Evolutionary conservation across 2,113 vertebrate genomes (phyloP).

Genomic region (Periophthalmus modestus): DNA sequence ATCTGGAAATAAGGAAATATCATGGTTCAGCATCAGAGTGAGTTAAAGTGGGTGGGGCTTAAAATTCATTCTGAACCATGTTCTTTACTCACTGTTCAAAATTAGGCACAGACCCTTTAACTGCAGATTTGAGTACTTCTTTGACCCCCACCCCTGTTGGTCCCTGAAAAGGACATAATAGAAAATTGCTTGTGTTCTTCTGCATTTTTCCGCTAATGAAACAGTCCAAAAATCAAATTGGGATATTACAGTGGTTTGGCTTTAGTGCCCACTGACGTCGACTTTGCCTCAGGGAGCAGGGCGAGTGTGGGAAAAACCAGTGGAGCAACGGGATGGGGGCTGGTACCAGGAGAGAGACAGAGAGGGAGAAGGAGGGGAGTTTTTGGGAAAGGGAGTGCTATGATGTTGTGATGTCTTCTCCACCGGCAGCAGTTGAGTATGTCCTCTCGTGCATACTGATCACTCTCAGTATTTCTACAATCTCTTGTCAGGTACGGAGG

Average conservation of each 20-base stretch:
- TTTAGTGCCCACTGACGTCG: constrained; percentile 65
- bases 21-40: neutral
- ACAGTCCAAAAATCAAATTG: constrained; percentile 60
- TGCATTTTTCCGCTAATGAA: constrained; percentile 44
- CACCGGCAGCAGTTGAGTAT: constrained; percentile 45
- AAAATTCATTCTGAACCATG: neutral
- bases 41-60: neutral
- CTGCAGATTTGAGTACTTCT: neutral
- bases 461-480: constrained; percentile 12
- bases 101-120: neutral
- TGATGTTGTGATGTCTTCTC: constrained; percentile 66
- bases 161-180: neutral
- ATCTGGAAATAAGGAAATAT: neutral
- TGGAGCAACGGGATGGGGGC: constrained; percentile 68
- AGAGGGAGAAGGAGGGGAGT: constrained; percentile 42
- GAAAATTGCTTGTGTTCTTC: constrained; percentile 15
- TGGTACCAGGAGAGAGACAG: constrained; percentile 55
- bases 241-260: constrained; percentile 73
- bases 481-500: constrained; percentile 18
- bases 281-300: constrained; percentile 63
- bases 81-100: neutral
- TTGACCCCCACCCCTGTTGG: neutral
- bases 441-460: constrained; percentile 64
- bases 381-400: constrained; percentile 21
- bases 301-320: constrained; percentile 76